A percentile compares a stretch with the other conserved stretches of the same genome.
These are phyloP conservation scores for Synergus gifuensis DNA, from an alignment of 2,888 invertebrate species.

Conservation along the genomic window DNA sequence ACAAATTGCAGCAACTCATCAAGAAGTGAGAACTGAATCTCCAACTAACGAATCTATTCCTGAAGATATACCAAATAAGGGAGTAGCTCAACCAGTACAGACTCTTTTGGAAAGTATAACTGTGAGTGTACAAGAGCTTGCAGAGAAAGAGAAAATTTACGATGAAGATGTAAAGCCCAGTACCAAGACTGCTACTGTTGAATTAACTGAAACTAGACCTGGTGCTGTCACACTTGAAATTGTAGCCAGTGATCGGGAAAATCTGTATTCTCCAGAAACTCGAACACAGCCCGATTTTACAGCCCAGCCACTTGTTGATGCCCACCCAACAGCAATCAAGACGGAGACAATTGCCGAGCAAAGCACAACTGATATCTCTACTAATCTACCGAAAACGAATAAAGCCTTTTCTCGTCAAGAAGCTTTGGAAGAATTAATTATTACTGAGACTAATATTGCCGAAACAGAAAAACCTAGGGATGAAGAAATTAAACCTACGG, in stretches of 20 bases:
- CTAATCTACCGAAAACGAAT: constrained; percentile 63
- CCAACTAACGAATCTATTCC: constrained; percentile 73
- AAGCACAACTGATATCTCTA: constrained; percentile 62
- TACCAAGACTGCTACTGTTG: constrained; percentile 76
- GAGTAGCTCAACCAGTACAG: constrained; percentile 72
- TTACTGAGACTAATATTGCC: constrained; percentile 77
- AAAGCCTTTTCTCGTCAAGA: constrained; percentile 78
- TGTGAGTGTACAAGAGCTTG: constrained; percentile 73
- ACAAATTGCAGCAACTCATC: constrained; percentile 78
- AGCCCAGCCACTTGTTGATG: constrained; percentile 74
- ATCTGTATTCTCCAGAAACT: constrained; percentile 61
- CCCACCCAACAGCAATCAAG: constrained; percentile 78
- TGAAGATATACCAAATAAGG: constrained; percentile 73
- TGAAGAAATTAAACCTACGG: constrained; percentile 74
- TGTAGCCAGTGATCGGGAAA: constrained; percentile 72
- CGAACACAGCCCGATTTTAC: constrained; percentile 66
- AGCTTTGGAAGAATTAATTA: constrained; percentile 78
- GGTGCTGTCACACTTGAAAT: constrained; percentile 73
- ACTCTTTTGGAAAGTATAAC: constrained; percentile 74
- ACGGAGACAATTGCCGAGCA: constrained; percentile 77
- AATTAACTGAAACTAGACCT: constrained; percentile 69
- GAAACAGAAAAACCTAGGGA: constrained; percentile 78
- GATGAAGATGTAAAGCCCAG: constrained; percentile 71
- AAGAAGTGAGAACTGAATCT: constrained; percentile 78
- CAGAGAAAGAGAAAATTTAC: constrained; percentile 79